Evolutionary conservation across 1,140 invertebrate genomes (phyloP), one percentile per base, ranked within the genome.

Genomic region (Drosophila nigromelanica): DNA sequence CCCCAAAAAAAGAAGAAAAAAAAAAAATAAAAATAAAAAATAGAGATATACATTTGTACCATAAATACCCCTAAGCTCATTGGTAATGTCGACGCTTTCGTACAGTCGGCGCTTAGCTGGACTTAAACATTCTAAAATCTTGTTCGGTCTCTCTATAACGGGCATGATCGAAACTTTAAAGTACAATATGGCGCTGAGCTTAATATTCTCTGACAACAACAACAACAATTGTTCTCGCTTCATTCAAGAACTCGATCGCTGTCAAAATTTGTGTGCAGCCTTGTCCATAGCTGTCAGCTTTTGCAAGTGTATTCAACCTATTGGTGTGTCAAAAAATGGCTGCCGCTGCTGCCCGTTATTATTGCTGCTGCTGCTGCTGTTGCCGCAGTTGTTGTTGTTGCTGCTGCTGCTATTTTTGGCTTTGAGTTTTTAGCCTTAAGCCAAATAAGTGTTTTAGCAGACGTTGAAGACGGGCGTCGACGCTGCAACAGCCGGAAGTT

Each of bases 361-460:
- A 43, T 43, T 52, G 11, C 11, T 33, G 21, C 24, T 27, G 21
- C n/a, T 27, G 83, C 83, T 89, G 83, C 18, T 75, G 35, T 6
- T 55, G 48, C 27, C 74, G 11, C 30, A 51, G 40, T 48, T 73
- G 45, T 58, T 70, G 69, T 66, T n/a, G 18, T 18, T 18, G 18
- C 18, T 86, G 64, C 47, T 86, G 58, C 42, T 74, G 60, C 67
- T 73, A 68, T 78, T 82, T 82, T 76, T 79, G 72, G 76, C 83
- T 89, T 76, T 76, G 75, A 82, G 76, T 87, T 89, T 87, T 78
- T 82, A 87, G 82, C 82, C 82, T 68, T 83, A 89, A 87, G 82
- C 83, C 83, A 86, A 86, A 86, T 86, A 86, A 86, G 81, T 86
- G 81, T 86, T 86, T 86, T 86, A 86, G 81, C 78, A 61, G 50